Evolutionary conservation across 2,888 invertebrate genomes (phyloP).

Genomic region (Phyllotreta striolata): DNA sequence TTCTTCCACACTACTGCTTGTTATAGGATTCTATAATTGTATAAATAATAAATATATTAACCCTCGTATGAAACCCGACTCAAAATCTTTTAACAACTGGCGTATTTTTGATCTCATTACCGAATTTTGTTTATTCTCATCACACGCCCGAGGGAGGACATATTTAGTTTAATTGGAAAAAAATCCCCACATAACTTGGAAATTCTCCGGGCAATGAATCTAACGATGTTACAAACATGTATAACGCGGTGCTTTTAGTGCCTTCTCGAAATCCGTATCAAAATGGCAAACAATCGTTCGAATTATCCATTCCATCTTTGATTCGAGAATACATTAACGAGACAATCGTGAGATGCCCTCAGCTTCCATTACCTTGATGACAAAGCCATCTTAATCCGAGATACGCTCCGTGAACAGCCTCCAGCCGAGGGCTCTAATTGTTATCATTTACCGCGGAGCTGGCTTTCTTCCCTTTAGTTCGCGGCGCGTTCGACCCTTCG

Average conservation of each 20-base stretch:
- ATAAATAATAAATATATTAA: too few relatives aligned
- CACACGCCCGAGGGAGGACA: too few relatives aligned
- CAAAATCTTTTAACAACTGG: too few relatives aligned
- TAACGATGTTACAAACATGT: constrained; percentile 26
- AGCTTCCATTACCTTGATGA: constrained; percentile 62
- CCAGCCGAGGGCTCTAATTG: constrained; percentile 57
- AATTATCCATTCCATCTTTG: constrained; percentile 61
- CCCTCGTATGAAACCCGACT: too few relatives aligned
- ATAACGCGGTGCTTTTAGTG: constrained; percentile 23
- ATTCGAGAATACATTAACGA: constrained; percentile 61
- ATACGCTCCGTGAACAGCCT: constrained; percentile 52
- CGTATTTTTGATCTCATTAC: too few relatives aligned
- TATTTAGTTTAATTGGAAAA: background rate
- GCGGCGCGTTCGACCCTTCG: constrained; percentile 28
- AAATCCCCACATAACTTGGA: constrained; percentile 4
- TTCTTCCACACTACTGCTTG: too few relatives aligned
- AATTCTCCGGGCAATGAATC: constrained; percentile 20
- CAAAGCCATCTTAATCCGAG: constrained; percentile 60
- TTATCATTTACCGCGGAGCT: constrained; percentile 56
- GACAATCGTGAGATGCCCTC: constrained; percentile 58
- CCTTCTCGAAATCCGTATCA: constrained; percentile 25
- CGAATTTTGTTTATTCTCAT: too few relatives aligned
- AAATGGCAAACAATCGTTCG: constrained; percentile 54
- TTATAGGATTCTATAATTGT: too few relatives aligned
- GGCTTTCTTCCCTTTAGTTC: constrained; percentile 36